Percentiles rank a stretch among this genome's conserved stretches.
Evolutionary conservation across 2,797 vertebrate genomes (phyloP).

Genomic region (Sebastes vulpes): DNA sequence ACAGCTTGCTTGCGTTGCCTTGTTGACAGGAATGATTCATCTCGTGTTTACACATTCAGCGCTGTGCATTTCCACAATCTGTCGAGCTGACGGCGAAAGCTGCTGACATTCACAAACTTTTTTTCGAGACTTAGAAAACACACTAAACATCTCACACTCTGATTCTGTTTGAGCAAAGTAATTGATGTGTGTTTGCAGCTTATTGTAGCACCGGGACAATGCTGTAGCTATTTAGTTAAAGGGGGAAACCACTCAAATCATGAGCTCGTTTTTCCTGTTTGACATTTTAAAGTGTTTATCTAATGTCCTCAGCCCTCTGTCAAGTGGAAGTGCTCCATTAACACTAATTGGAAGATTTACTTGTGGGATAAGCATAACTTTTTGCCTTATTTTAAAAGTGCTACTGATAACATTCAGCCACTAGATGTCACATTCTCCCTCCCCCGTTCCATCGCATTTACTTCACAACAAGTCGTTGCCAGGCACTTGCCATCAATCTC

Average conservation of each 20-base stretch:
- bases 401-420: no score
- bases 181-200: constrained; percentile 46
- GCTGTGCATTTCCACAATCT: constrained; percentile 65
- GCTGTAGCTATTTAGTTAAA: constrained; percentile 9
- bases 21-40: constrained; percentile 71
- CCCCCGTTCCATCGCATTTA: no score
- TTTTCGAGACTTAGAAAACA: constrained; percentile 37
- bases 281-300: constrained; percentile 3
- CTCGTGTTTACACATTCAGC: constrained; percentile 64
- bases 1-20: constrained; percentile 7
- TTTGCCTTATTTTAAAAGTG: neutral
- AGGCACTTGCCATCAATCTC: no score
- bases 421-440: no score
- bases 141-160: constrained; percentile 17
- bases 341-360: constrained; percentile 9
- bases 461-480: no score
- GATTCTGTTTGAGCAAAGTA: constrained; percentile 53
- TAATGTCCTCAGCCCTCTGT: neutral
- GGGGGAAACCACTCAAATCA: neutral
- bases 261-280: neutral
- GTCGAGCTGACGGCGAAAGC: constrained; percentile 53
- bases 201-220: neutral
- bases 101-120: constrained; percentile 63
- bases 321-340: constrained; percentile 2
- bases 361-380: neutral